phyloP scores from a whole-genome alignment of 2,113 vertebrate genomes.

The Pseudorasbora parva region DNA sequence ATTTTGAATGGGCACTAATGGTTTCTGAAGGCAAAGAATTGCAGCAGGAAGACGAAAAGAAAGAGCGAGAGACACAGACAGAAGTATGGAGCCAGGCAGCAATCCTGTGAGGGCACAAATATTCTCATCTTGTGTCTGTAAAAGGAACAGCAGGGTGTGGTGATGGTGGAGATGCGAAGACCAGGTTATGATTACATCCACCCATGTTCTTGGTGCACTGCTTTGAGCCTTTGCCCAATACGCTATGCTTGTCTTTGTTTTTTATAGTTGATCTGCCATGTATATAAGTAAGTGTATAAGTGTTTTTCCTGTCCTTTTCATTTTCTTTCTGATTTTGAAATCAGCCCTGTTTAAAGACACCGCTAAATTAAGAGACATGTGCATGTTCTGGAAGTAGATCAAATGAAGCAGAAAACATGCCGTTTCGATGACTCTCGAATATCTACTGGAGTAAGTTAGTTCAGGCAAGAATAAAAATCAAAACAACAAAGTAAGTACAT shows the following conservation, averaged over 20 bases:
- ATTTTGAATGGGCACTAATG: slow-evolving; percentile 49
- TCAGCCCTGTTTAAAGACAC: background rate
- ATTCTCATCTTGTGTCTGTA: slow-evolving; percentile 31
- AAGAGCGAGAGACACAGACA: slow-evolving; percentile 18
- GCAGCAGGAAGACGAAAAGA: slow-evolving; percentile 37
- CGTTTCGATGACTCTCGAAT: background rate
- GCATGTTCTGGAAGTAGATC: background rate
- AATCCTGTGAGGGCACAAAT: slow-evolving; percentile 32
- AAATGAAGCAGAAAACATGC: background rate
- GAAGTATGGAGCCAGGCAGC: slow-evolving; percentile 19
- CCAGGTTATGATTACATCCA: slow-evolving; percentile 50
- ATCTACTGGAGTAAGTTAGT: too few species aligned
- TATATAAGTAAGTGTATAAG: too few species aligned
- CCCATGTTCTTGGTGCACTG: background rate
- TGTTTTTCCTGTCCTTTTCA: slow-evolving; percentile 7
- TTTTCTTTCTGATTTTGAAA: slow-evolving; percentile 9
- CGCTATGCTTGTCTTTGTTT: slow-evolving; percentile 21
- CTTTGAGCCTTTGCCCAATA: slow-evolving; percentile 34
- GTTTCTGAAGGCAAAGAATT: slow-evolving; percentile 45
- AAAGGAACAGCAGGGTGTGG: slow-evolving; percentile 36
- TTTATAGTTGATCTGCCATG: background rate
- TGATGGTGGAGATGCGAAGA: slow-evolving; percentile 22
- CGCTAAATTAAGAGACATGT: slow-evolving; percentile 7
- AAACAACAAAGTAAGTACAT: too few species aligned
- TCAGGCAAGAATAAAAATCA: too few species aligned